These are phyloP conservation scores for Netelia virgata DNA, from an alignment of 2,888 invertebrate genomes.

Conservation along the genomic window DNA sequence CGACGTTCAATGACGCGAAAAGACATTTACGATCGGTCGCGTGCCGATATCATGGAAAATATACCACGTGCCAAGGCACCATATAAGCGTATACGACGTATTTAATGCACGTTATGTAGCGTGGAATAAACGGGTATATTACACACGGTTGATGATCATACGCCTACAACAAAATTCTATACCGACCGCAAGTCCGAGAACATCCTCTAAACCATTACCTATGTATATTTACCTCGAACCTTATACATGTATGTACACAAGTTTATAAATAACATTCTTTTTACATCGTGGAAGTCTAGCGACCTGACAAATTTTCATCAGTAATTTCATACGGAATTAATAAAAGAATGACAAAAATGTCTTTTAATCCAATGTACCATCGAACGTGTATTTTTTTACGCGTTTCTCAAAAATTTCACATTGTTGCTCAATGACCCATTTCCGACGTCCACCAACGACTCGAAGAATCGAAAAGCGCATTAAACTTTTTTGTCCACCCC, in stretches of 20 bases:
- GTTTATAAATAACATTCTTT: slow-evolving; percentile 17
- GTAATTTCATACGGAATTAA: too few species aligned
- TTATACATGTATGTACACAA: slow-evolving; percentile 26
- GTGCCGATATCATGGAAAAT: slow-evolving; percentile 65
- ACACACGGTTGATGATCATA: slow-evolving; percentile 29
- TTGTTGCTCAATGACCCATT: too few species aligned
- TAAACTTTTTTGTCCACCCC: neutral
- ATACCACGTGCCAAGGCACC: slow-evolving; percentile 21
- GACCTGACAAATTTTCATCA: neutral
- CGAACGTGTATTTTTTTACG: too few species aligned
- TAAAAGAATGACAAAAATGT: neutral
- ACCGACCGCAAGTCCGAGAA: slow-evolving; percentile 45
- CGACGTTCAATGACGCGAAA: slow-evolving; percentile 64
- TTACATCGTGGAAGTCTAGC: slow-evolving; percentile 3
- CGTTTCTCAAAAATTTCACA: too few species aligned
- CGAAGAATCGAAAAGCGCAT: neutral
- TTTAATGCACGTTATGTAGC: slow-evolving; percentile 52
- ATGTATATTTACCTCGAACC: neutral
- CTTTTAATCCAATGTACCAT: neutral
- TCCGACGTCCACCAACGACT: too few species aligned
- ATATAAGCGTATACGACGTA: slow-evolving; percentile 21
- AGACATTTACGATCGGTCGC: slow-evolving; percentile 67
- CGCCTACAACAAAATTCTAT: slow-evolving; percentile 62
- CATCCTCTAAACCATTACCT: slow-evolving; percentile 24
- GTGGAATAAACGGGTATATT: slow-evolving; percentile 52